Percentiles rank a stretch among this genome's conserved stretches.
Evolutionary conservation across 2,113 vertebrate species (phyloP).

Genomic region (Larimichthys polyactis): DNA sequence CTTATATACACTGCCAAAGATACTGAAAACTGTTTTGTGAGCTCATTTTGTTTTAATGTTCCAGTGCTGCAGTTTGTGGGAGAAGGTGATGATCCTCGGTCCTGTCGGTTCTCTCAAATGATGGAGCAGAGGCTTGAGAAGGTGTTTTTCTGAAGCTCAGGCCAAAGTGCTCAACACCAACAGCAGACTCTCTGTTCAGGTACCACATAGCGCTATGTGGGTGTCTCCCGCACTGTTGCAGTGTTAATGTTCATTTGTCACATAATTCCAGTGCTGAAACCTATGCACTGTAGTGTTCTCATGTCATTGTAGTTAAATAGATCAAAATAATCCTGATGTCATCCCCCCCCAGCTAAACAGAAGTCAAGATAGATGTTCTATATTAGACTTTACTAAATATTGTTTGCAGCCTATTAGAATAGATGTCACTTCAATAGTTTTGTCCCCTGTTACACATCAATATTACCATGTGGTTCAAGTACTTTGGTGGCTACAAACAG

Average conservation of each 20-base stretch:
- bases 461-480: slow-evolving; percentile 21
- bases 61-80: slow-evolving; percentile 96
- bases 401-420: not conserved
- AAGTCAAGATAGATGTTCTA: not conserved
- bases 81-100: slow-evolving; percentile 90
- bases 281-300: too few relatives aligned
- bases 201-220: slow-evolving; percentile 59
- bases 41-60: slow-evolving; percentile 53
- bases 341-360: not conserved
- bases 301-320: not conserved
- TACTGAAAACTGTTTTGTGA: not conserved
- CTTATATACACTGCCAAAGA: not conserved
- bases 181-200: slow-evolving; percentile 92
- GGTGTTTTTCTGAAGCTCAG: slow-evolving; percentile 94
- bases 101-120: slow-evolving; percentile 93
- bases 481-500: slow-evolving; percentile 36
- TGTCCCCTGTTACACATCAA: slow-evolving; percentile 14
- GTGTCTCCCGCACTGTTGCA: not conserved
- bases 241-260: not conserved
- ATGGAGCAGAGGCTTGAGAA: slow-evolving; percentile 95
- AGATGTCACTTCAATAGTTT: not conserved
- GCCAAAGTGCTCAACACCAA: slow-evolving; percentile 87
- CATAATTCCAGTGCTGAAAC: not conserved
- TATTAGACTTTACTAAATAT: not conserved
- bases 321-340: not conserved